Base-by-base conservation (phyloP, 2,888 invertebrate genomes). In the Pharmacophagus antenor region DNA sequence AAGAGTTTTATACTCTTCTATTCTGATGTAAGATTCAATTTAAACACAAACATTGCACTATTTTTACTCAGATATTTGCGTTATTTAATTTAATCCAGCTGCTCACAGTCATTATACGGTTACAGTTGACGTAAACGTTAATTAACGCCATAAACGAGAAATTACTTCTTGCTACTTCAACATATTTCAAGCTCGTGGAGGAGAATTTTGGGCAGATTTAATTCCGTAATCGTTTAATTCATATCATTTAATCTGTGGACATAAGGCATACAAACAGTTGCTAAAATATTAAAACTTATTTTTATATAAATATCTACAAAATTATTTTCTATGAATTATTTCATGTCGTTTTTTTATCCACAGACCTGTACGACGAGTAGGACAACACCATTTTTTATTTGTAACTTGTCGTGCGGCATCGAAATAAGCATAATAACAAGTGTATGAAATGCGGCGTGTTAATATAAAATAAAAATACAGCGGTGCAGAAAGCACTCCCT, bases 81-180 rank as follows among this genome's bases (percentile, higher is more conserved):
- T 20, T 44, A 20, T 46, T 27, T 44, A 54, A 54, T 54, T 54
- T 54, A 46, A 46, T 54, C 25, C 46, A 18, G 25, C 44, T 20
- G 27, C 18, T 54, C 44, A 54, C 54, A 46, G 42, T 54, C 25
- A 54, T 54, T 44, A 54, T 18, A 44, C 23, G 25, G 54, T 44
- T 27, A 44, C 44, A 20, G 44, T 46, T 54, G 54, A 54, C 44
- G 54, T 54, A 54, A 25, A 54, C 44, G 54, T 54, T 54, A 46
- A 54, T 54, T 54, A 46, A 54, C 25, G 44, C 41, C 27, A 46
- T 54, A 46, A 46, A 53, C 42, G 53, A 5, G 27, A 54, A 54
- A 54, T 46, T 27, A 54, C 44, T 54, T 54, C 54, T 54, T 46
- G 54, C 54, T 27, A 54, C 44, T 44, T 51, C 51, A 51, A 37